A percentile compares a stretch with the other conserved stretches of the same genome.
phyloP scores from a whole-genome alignment of 2,797 vertebrate species.

The Sternarchorhynchus goeldii region DNA sequence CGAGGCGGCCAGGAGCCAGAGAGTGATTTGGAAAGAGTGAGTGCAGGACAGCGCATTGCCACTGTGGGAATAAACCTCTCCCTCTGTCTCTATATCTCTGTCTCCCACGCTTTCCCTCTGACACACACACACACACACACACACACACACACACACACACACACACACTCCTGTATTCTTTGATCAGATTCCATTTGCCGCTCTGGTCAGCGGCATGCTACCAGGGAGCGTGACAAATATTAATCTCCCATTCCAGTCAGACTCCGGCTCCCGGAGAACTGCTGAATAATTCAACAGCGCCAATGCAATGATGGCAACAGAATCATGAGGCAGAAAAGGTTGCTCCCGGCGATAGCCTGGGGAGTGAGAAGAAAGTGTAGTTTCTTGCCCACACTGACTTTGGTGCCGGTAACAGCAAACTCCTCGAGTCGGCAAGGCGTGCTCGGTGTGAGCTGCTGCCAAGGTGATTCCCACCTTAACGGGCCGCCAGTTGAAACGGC shows the following conservation, averaged over 20 bases:
- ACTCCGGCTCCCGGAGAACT: conserved; percentile 20
- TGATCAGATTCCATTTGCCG: conserved; percentile 56
- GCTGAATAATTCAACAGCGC: conserved; percentile 57
- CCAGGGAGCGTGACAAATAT: conserved; percentile 58
- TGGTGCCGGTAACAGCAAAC: conserved; percentile 30
- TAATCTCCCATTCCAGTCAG: conserved; percentile 55
- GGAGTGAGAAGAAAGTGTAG: conserved; percentile 38
- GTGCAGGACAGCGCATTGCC: conserved; percentile 5
- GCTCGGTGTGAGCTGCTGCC: conserved; percentile 22
- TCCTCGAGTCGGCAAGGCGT: conserved; percentile 14
- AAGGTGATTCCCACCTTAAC: conserved; percentile 25
- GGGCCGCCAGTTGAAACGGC: conserved; percentile 26
- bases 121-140: conserved; percentile 23
- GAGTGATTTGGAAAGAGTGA: conserved; percentile 35
- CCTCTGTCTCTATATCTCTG: background rate
- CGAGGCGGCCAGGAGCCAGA: conserved; percentile 36
- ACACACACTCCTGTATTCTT: conserved; percentile 44
- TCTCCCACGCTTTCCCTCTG: background rate
- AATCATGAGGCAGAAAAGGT: conserved; percentile 39
- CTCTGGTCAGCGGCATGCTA: conserved; percentile 56
- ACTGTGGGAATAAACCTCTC: conserved; percentile 24
- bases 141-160: conserved; percentile 33
- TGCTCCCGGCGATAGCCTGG: conserved; percentile 41
- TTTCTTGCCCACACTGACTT: conserved; percentile 21
- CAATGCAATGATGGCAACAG: conserved; percentile 39